Conservation (phyloP, 2,888 invertebrate species). For the Limnephilus marmoratus region DNA sequence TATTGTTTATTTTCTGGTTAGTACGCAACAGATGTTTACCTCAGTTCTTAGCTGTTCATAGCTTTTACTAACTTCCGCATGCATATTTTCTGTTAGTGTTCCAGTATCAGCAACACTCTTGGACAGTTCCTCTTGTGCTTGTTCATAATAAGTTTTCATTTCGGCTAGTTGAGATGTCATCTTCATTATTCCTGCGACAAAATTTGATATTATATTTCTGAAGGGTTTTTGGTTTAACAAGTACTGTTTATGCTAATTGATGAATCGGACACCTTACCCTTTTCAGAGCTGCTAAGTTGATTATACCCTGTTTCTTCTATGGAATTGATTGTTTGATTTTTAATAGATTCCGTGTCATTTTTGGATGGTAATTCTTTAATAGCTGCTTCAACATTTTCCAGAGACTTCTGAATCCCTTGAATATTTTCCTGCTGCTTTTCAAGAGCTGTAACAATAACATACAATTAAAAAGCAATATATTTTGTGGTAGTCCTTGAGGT, state of each 20-base stretch:
- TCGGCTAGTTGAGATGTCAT: slow-evolving; percentile 77
- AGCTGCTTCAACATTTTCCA: slow-evolving; percentile 74
- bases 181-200: slow-evolving; percentile 71
- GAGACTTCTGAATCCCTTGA: slow-evolving; percentile 72
- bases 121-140: slow-evolving; percentile 77
- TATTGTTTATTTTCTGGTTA: background rate
- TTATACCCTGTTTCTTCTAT: slow-evolving; percentile 77
- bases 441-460: slow-evolving; percentile 70
- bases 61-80: slow-evolving; percentile 76
- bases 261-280: slow-evolving; percentile 69
- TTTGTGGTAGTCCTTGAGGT: background rate
- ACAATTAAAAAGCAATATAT: background rate
- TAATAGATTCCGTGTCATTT: slow-evolving; percentile 76
- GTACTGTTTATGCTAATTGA: background rate
- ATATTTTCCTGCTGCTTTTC: slow-evolving; percentile 74
- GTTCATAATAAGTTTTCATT: slow-evolving; percentile 74
- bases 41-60: slow-evolving; percentile 78
- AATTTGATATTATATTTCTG: background rate
- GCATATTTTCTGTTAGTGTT: slow-evolving; percentile 77
- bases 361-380: slow-evolving; percentile 76
- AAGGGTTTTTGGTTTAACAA: background rate
- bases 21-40: slow-evolving; percentile 68
- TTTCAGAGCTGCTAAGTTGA: slow-evolving; percentile 72
- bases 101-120: slow-evolving; percentile 79
- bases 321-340: slow-evolving; percentile 80